Base-by-base conservation (phyloP, 1,140 invertebrate genomes). In the Calosoma granatense region DNA sequence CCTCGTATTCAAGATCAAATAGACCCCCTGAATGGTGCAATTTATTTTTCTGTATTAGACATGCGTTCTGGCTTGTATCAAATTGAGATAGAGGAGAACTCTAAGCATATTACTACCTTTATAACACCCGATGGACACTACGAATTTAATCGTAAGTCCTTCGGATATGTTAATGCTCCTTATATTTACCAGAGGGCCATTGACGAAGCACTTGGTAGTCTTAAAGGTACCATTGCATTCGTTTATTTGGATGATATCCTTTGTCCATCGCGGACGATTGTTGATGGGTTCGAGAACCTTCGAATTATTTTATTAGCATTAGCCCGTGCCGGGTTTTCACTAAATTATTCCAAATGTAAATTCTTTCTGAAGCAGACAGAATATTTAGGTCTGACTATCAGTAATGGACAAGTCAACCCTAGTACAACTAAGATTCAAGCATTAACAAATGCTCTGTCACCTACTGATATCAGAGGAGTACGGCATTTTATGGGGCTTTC, bases 91-190 rank as follows among this genome's bases (percentile, higher is more conserved):
- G n/a, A 20, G 47, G 51, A 20, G 15, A 41, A 43, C 12, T 43
- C 41, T 17, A 60, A 53, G 26, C 41, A 53, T 12, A 41, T 58
- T 2, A 62, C 59, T 4, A 60, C 60, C 15, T 67, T 66, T 47
- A 39, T 63, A 1, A 65, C 61, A 6, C 59, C 56, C 0, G 59
- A 61, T 14, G 64, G 59, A 6, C 59, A 60, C 1, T 65, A 56
- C 39, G 63, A 77, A 61, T 75, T 65, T 53, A 56, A 64, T 1
- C 26, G 56, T 14, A 67, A 78, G 63, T 69, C 74, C 17, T 77
- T 77, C 60, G 76, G 76, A 23, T 58, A 77, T 19, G 57, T 55
- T 17, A 75, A 74, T 61, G 66, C 70, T 20, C 67, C 70, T 14
- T 61, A 68, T 14, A 66, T 71, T 15, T 79, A 78, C 59, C 69